Base-by-base conservation (phyloP, 1,140 invertebrate genomes). In the Caerostris darwini region DNA sequence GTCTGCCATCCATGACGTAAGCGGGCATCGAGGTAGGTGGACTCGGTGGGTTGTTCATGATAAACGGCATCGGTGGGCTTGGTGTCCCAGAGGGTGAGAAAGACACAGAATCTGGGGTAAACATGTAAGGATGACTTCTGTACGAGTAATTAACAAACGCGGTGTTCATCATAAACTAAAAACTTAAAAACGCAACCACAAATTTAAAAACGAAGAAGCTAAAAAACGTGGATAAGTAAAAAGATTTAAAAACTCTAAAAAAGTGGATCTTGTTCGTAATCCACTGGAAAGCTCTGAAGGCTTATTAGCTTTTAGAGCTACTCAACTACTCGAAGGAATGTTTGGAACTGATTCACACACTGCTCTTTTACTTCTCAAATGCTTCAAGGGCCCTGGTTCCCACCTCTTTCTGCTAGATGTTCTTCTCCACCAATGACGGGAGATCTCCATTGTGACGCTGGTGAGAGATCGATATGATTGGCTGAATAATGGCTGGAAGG, bases 1-100 rank as follows among this genome's bases (percentile, higher is more conserved):
- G 34, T 34, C 34, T 34, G 34, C 34, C 34, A 34, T 34, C 34
- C 34, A 34, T 34, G 34, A 34, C 34, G 34, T 34, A 34, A 34
- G 34, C 34, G 34, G 34, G 34, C 34, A 34, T 34, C 34, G 71
- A 53, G 5, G n/a, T 85, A 3, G 56, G 19, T 17, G 61, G 8
- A 53, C 0, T 50, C 8, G 50, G 71, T 34, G 53, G 7, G 7
- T 57, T 54, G 3, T 17, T 19, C 5, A n/a, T 34, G 34, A 19
- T 56, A 7, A 6, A n/a, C 54, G 58, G 54, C 5, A 82, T 4
- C 0, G 93, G 93, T 7, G 93, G 93, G 50, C 93, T 94, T 1
- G 87, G 86, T 0, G 93, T 89, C 19, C 71, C 53, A 2, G 87
- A 82, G 5, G 92, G 92, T 2, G 86, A 81, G 85, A 89, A 57